A percentile compares a stretch with the other conserved stretches of the same genome.
These are phyloP conservation scores for Hecatera dysodea DNA, from an alignment of 2,888 invertebrate genomes.

Conservation along the genomic window DNA sequence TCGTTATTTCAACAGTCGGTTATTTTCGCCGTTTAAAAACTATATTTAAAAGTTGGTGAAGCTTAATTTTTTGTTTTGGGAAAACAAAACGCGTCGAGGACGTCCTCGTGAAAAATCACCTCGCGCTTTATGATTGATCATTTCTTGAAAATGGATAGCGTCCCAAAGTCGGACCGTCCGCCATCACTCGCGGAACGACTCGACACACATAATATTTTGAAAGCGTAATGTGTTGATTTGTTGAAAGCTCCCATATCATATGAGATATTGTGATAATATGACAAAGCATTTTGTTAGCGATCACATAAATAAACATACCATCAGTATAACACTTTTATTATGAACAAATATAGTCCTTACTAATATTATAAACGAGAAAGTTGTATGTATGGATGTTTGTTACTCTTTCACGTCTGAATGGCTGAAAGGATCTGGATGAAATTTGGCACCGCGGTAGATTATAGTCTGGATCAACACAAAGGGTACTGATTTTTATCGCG, in stretches of 20 bases:
- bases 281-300: slow-evolving; percentile 67
- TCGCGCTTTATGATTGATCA: slow-evolving; percentile 88
- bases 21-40: slow-evolving; percentile 80
- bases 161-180: slow-evolving; percentile 61
- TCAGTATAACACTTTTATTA: slow-evolving; percentile 51
- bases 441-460: no score
- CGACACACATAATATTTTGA: slow-evolving; percentile 75
- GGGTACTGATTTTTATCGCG: no score
- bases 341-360: slow-evolving; percentile 46
- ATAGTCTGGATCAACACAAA: no score
- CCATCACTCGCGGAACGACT: slow-evolving; percentile 45
- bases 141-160: slow-evolving; percentile 84
- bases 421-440: no score
- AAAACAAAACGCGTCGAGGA: slow-evolving; percentile 84
- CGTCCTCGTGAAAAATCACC: slow-evolving; percentile 88
- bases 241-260: slow-evolving; percentile 77
- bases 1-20: slow-evolving; percentile 80
- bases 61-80: slow-evolving; percentile 84
- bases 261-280: slow-evolving; percentile 81
- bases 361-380: no score
- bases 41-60: slow-evolving; percentile 82
- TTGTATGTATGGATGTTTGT: no score
- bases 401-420: no score
- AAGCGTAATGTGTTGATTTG: slow-evolving; percentile 86
- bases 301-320: slow-evolving; percentile 65